Conservation (phyloP, 2,888 invertebrate genomes). For the Protodeltote pygarga region DNA sequence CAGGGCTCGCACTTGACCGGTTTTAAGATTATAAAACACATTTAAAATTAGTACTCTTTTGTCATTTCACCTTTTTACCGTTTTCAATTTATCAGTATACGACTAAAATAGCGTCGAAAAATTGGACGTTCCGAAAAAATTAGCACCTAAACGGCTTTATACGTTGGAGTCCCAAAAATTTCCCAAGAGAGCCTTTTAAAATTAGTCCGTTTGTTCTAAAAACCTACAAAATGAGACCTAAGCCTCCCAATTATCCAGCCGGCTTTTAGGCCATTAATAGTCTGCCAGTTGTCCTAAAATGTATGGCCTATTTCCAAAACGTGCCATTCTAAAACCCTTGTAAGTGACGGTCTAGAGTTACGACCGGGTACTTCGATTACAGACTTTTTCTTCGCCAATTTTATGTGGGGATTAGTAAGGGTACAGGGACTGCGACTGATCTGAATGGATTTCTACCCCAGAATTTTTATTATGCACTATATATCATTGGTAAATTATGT, state of each 20-base stretch:
- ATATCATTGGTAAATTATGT: constrained; percentile 24
- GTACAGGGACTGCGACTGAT: constrained; percentile 23
- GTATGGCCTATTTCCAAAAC: constrained; percentile 48
- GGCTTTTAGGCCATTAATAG: constrained; percentile 39
- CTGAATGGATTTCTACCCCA: constrained; percentile 38
- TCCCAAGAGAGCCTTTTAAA: constrained; percentile 2
- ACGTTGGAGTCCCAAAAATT: neutral
- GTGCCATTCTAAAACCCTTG: constrained; percentile 55
- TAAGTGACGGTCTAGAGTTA: constrained; percentile 64
- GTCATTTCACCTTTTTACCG: too few species aligned
- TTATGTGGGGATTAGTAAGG: constrained; percentile 60
- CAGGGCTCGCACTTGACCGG: too few species aligned
- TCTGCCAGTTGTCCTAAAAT: constrained; percentile 39
- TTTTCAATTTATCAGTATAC: too few species aligned
- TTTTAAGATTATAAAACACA: too few species aligned
- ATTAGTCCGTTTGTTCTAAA: constrained; percentile 6
- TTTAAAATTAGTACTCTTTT: too few species aligned
- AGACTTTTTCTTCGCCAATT: constrained; percentile 59
- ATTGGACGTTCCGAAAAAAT: too few species aligned
- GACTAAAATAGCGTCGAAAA: too few species aligned
- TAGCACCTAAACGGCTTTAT: too few species aligned
- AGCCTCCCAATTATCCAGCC: constrained; percentile 23
- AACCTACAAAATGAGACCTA: constrained; percentile 16
- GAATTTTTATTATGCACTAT: constrained; percentile 29
- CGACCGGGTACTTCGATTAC: constrained; percentile 61